Percentiles rank a stretch among this genome's conserved stretches.
phyloP scores from a whole-genome alignment of 1,140 invertebrate genomes.

The Mamestra configurata region DNA sequence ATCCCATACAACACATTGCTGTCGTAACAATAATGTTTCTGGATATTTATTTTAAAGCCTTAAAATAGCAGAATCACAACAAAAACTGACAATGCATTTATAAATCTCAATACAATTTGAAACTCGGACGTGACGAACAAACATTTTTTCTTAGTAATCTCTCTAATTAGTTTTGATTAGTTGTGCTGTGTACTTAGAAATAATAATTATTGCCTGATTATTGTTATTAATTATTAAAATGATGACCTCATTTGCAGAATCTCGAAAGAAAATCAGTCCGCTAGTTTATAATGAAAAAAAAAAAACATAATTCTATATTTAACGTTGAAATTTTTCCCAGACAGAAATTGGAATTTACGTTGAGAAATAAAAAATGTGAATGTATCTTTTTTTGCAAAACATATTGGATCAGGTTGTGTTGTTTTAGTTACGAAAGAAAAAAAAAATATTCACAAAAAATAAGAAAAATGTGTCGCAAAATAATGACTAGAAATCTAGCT shows the following conservation, averaged over 20 bases:
- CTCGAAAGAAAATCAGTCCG: slow-evolving; percentile 83
- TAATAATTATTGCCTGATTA: slow-evolving; percentile 75
- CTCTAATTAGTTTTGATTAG: slow-evolving; percentile 85
- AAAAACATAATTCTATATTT: slow-evolving; percentile 78
- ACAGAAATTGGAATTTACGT: neutral
- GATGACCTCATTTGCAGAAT: slow-evolving; percentile 81
- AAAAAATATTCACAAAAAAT: too few species aligned
- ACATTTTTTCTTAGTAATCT: slow-evolving; percentile 80
- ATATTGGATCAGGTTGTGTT: too few species aligned
- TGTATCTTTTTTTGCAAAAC: neutral
- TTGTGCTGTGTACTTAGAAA: slow-evolving; percentile 86
- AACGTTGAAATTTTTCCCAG: slow-evolving; percentile 54
- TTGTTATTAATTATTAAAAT: slow-evolving; percentile 61
- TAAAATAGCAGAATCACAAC: too few species aligned
- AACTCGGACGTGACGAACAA: slow-evolving; percentile 66
- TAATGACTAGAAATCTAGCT: neutral
- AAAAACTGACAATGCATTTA: neutral
- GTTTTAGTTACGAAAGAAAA: too few species aligned
- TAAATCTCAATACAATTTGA: slow-evolving; percentile 66
- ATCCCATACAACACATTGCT: too few species aligned
- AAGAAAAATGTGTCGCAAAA: too few species aligned
- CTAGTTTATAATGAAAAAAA: slow-evolving; percentile 78
- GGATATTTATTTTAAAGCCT: too few species aligned
- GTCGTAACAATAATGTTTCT: too few species aligned
- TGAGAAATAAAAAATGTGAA: neutral